Conservation (phyloP, 2,888 invertebrate genomes). For the Hymenopus coronatus region DNA sequence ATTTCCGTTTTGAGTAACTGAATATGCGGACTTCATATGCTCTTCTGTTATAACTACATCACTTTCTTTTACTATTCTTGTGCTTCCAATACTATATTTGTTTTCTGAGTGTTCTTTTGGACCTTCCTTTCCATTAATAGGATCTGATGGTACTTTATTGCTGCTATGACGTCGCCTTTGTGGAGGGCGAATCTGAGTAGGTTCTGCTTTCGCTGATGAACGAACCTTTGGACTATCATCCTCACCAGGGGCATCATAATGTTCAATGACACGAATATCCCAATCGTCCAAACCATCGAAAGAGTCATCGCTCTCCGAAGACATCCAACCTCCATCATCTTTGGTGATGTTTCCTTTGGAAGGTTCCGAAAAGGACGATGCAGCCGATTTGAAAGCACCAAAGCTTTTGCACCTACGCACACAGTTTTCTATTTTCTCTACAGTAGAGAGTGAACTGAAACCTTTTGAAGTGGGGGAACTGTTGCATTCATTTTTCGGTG, state of each 20-base stretch:
- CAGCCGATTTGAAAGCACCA: slow-evolving; percentile 48
- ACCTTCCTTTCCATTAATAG: background rate
- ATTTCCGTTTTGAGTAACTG: background rate
- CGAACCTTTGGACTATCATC: background rate
- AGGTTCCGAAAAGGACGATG: slow-evolving; percentile 48
- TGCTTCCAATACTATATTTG: background rate
- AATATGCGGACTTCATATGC: background rate
- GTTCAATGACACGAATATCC: slow-evolving; percentile 50
- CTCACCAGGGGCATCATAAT: slow-evolving; percentile 37
- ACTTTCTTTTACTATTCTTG: too few species aligned
- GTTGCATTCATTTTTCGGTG: background rate
- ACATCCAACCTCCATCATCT: slow-evolving; percentile 41
- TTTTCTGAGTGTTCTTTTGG: background rate
- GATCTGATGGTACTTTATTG: background rate
- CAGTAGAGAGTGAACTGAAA: slow-evolving; percentile 37
- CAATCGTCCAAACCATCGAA: slow-evolving; percentile 48
- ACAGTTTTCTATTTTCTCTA: slow-evolving; percentile 48
- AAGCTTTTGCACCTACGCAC: slow-evolving; percentile 50
- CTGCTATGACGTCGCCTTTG: background rate
- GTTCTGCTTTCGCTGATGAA: background rate
- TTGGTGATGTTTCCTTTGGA: slow-evolving; percentile 26
- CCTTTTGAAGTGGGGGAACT: background rate
- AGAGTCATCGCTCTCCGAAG: slow-evolving; percentile 50
- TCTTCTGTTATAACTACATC: background rate
- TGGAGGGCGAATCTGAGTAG: background rate